phyloP scores from a whole-genome alignment of 2,888 invertebrate genomes.

The Scaptomyza flava region DNA sequence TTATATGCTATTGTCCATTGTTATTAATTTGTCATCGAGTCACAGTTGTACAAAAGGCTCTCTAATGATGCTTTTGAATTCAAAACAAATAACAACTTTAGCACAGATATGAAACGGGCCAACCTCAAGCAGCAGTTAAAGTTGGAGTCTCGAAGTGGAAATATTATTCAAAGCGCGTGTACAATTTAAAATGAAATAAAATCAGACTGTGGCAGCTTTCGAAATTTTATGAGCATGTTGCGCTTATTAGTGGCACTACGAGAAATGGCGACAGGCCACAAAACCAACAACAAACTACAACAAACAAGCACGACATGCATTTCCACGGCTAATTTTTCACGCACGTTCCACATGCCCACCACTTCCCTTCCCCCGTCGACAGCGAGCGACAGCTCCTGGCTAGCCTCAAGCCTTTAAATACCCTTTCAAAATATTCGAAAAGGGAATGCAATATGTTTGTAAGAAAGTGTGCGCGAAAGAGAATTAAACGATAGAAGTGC shows the following conservation, averaged over 20 bases:
- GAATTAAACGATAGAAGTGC: too few species aligned
- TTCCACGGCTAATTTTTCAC: constrained; percentile 79
- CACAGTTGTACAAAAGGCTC: constrained; percentile 51
- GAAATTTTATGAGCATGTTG: constrained; percentile 79
- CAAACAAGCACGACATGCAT: constrained; percentile 64
- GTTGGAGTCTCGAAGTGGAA: constrained; percentile 26
- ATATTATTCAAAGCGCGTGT: constrained; percentile 59
- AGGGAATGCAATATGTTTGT: background rate
- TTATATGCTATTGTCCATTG: constrained; percentile 47
- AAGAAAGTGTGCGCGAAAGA: background rate
- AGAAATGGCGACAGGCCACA: constrained; percentile 79
- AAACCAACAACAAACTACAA: constrained; percentile 39
- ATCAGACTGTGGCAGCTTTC: constrained; percentile 70
- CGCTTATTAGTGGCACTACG: constrained; percentile 72
- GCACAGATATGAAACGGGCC: background rate
- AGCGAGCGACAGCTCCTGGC: constrained; percentile 73
- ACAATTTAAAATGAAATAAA: constrained; percentile 72
- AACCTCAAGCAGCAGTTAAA: constrained; percentile 16
- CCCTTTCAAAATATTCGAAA: constrained; percentile 4
- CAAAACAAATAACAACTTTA: constrained; percentile 46
- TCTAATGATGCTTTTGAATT: constrained; percentile 76
- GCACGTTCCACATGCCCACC: constrained; percentile 49
- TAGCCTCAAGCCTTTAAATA: constrained; percentile 48
- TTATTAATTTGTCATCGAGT: constrained; percentile 69
- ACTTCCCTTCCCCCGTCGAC: constrained; percentile 18